Conservation (phyloP, 2,797 vertebrate species). For the Pangasius macronema region DNA sequence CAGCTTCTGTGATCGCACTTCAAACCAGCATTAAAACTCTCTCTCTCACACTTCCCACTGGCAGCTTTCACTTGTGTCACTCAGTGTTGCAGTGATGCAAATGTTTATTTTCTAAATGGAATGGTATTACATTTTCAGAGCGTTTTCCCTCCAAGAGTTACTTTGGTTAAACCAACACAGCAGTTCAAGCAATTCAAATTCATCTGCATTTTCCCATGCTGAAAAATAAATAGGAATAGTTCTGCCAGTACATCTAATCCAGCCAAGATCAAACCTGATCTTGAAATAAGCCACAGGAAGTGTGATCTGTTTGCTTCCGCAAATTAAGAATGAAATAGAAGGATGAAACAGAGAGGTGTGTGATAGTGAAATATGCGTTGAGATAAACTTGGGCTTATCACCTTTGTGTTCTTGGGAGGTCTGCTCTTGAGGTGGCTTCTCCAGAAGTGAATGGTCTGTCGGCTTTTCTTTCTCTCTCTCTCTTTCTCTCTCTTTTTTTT, state of each 20-base stretch:
- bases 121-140: neutral
- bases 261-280: neutral
- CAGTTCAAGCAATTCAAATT: neutral
- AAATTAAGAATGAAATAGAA: conserved; percentile 3
- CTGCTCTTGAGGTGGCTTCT: conserved; percentile 47
- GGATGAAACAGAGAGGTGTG: conserved; percentile 12
- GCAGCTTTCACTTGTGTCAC: neutral
- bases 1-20: neutral
- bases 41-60: neutral
- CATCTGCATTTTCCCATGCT: neutral
- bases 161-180: conserved; percentile 4
- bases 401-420: conserved; percentile 65
- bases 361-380: neutral
- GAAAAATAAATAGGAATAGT: neutral
- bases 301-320: conserved; percentile 14
- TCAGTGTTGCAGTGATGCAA: neutral
- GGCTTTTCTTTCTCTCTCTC: conserved; percentile 4
- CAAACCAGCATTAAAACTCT: neutral
- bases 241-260: neutral
- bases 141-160: neutral
- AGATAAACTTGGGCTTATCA: conserved; percentile 43
- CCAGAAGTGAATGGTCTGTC: conserved; percentile 40
- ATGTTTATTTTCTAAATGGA: conserved; percentile 4
- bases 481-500: neutral
- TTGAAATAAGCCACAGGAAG: neutral